A percentile compares a stretch with the other conserved stretches of the same genome.
phyloP scores from a whole-genome alignment of 2,888 invertebrate genomes.

The Limnephilus auricula region DNA sequence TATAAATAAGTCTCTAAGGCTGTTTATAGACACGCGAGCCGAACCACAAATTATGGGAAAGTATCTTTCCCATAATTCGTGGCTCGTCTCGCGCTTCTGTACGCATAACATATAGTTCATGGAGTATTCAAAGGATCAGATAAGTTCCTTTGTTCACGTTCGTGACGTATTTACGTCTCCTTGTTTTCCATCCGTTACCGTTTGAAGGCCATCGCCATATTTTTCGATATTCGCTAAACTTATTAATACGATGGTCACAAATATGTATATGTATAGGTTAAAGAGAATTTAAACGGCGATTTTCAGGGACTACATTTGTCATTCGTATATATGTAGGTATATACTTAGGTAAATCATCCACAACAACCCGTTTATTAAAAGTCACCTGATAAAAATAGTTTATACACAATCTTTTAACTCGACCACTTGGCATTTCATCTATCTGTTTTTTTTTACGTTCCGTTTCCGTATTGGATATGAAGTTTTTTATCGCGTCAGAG shows the following conservation, averaged over 20 bases:
- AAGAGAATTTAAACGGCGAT: too few relatives aligned
- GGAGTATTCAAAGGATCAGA: neutral
- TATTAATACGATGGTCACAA: neutral
- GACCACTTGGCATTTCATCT: too few relatives aligned
- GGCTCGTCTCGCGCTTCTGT: too few relatives aligned
- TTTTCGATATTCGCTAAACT: neutral
- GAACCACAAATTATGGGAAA: too few relatives aligned
- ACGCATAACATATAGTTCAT: neutral
- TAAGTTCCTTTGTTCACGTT: neutral
- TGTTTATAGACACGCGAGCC: too few relatives aligned
- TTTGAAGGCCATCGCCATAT: neutral
- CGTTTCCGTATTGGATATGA: too few relatives aligned
- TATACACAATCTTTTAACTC: too few relatives aligned
- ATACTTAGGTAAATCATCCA: neutral
- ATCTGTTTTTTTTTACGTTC: too few relatives aligned
- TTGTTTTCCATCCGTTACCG: neutral
- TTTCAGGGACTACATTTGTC: neutral
- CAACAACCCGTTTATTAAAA: neutral
- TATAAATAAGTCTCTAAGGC: too few relatives aligned
- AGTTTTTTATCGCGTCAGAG: too few relatives aligned
- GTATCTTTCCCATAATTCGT: too few relatives aligned
- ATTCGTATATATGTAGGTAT: neutral
- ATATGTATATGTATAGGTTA: too few relatives aligned
- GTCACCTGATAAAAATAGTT: neutral
- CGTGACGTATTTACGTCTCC: neutral